These are phyloP conservation scores for Sebastiscus tertius DNA, from an alignment of 2,797 vertebrate species.

Conservation along the genomic window DNA sequence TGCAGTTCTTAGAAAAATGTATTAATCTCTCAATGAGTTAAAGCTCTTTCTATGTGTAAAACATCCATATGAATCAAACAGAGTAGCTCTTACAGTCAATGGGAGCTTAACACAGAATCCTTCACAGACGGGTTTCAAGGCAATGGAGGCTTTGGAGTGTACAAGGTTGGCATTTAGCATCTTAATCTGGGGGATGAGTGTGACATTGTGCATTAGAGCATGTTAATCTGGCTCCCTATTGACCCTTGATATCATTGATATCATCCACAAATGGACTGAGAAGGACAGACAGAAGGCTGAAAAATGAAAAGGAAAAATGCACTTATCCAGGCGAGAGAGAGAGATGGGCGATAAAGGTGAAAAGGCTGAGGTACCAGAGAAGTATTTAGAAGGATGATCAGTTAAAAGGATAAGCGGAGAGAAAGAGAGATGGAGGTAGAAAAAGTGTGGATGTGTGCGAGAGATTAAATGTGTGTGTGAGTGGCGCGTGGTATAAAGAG, in stretches of 20 bases:
- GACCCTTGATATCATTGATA: conserved; percentile 78
- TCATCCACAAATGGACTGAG: conserved; percentile 64
- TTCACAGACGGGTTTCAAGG: conserved; percentile 64
- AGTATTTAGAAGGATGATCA: conserved; percentile 57
- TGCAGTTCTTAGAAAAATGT: conserved; percentile 57
- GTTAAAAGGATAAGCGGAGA: conserved; percentile 59
- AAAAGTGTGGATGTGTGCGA: conserved; percentile 37
- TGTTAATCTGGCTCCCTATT: conserved; percentile 74
- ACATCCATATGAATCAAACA: conserved; percentile 54
- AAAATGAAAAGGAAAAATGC: conserved; percentile 44
- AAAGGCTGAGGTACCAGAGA: conserved; percentile 61
- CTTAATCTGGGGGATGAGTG: conserved; percentile 77
- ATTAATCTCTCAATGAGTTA: conserved; percentile 69
- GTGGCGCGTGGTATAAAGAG: conserved; percentile 82
- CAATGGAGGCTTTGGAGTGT: conserved; percentile 65
- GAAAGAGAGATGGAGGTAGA: conserved; percentile 43
- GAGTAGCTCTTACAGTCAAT: conserved; percentile 64
- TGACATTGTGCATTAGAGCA: conserved; percentile 79
- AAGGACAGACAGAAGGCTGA: conserved; percentile 34
- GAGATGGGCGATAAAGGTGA: conserved; percentile 73
- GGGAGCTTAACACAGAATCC: conserved; percentile 65
- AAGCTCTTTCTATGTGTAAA: conserved; percentile 63
- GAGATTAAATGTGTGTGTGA: conserved; percentile 31
- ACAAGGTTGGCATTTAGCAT: conserved; percentile 74
- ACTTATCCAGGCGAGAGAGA: conserved; percentile 43